phyloP scores from a whole-genome alignment of 2,797 vertebrate genomes.

The Nannoperca obscura region DNA sequence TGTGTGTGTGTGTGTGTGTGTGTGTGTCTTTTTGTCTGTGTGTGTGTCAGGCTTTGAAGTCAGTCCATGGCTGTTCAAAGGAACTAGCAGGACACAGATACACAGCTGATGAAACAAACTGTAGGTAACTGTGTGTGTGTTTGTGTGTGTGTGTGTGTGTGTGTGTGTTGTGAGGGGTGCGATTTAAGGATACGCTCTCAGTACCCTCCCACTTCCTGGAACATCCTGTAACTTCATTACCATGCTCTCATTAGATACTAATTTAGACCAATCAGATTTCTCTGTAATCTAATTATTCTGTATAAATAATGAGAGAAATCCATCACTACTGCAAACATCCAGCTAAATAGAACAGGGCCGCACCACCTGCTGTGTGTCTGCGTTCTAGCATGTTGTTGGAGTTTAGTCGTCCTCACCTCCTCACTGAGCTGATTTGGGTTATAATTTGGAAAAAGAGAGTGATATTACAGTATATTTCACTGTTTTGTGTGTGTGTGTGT shows the following conservation, averaged over 20 bases:
- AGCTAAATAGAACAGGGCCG: slow-evolving; percentile 53
- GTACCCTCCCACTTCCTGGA: slow-evolving; percentile 78
- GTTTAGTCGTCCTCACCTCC: background rate
- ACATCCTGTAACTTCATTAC: slow-evolving; percentile 83
- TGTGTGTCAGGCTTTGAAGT: slow-evolving; percentile 50
- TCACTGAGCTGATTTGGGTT: slow-evolving; percentile 3
- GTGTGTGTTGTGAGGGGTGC: slow-evolving; percentile 21
- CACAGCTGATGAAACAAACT: slow-evolving; percentile 63
- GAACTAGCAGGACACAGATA: slow-evolving; percentile 39
- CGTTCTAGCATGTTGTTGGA: background rate
- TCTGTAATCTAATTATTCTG: slow-evolving; percentile 79
- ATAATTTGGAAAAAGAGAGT: background rate
- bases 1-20: slow-evolving; percentile 14
- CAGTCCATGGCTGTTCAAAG: slow-evolving; percentile 46
- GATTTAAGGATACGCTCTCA: slow-evolving; percentile 53
- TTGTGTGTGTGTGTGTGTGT: slow-evolving; percentile 22
- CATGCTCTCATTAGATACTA: slow-evolving; percentile 79
- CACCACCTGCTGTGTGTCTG: slow-evolving; percentile 48
- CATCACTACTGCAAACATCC: slow-evolving; percentile 69
- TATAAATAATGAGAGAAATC: slow-evolving; percentile 75
- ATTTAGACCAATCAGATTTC: slow-evolving; percentile 82
- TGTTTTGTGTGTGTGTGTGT: background rate
- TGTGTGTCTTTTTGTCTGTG: slow-evolving; percentile 10
- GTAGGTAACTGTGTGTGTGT: slow-evolving; percentile 25
- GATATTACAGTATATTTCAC: background rate